phyloP scores from a whole-genome alignment of 2,113 vertebrate genomes.

The Butorides virescens region DNA sequence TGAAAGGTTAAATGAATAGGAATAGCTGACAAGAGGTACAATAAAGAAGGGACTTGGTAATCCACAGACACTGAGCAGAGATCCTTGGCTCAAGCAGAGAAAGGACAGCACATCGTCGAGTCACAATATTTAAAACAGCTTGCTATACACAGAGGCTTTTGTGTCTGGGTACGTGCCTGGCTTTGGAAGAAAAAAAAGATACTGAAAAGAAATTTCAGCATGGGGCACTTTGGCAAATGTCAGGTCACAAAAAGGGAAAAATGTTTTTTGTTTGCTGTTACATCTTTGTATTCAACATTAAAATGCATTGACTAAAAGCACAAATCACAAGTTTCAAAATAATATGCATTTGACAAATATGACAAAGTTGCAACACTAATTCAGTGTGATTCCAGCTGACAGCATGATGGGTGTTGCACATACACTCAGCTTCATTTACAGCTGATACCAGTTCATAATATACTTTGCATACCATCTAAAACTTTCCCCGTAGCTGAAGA shows the following conservation, averaged over 20 bases:
- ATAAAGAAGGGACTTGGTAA: conserved; percentile 87
- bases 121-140: conserved; percentile 93
- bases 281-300: conserved; percentile 77
- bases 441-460: background rate
- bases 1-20: conserved; percentile 99
- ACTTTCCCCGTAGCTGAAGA: background rate
- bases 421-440: background rate
- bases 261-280: conserved; percentile 87
- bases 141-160: conserved; percentile 84
- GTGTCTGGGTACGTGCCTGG: conserved; percentile 81
- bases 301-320: conserved; percentile 74
- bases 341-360: conserved; percentile 69
- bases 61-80: conserved; percentile 84
- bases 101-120: conserved; percentile 85
- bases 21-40: conserved; percentile 96
- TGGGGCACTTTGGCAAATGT: conserved; percentile 88
- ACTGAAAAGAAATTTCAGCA: conserved; percentile 90
- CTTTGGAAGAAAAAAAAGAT: conserved; percentile 79
- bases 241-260: conserved; percentile 86
- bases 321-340: conserved; percentile 74
- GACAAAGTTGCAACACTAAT: conserved; percentile 51
- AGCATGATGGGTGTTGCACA: background rate
- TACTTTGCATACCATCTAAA: background rate
- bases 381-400: conserved; percentile 42
- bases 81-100: conserved; percentile 84